A percentile compares a stretch with the other conserved stretches of the same genome.
These are phyloP conservation scores for Hartigia nigra DNA, from an alignment of 2,888 invertebrate genomes.

Conservation along the genomic window DNA sequence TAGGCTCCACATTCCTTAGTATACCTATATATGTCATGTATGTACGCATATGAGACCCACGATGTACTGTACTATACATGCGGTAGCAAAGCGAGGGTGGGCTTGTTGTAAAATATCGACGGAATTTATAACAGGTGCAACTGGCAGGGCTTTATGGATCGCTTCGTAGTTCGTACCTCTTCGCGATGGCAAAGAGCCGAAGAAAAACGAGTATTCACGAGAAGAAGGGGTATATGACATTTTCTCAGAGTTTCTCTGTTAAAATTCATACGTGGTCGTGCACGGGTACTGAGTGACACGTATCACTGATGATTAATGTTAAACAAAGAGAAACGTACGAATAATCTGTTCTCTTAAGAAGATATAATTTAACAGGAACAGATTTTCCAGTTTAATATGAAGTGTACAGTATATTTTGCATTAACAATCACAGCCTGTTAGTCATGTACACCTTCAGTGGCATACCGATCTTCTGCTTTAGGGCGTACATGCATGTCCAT, in stretches of 20 bases:
- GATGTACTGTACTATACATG: not conserved
- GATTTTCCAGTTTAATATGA: not conserved
- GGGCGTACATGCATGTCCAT: not conserved
- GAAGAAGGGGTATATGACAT: not conserved
- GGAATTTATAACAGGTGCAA: slow-evolving; percentile 42
- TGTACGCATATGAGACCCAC: not conserved
- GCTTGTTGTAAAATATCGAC: slow-evolving; percentile 45
- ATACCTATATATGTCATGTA: not conserved
- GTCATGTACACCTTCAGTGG: not conserved
- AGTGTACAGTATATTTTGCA: not conserved
- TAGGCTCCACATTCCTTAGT: not conserved
- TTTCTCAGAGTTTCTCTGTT: not conserved
- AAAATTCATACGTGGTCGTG: not conserved
- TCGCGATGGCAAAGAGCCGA: not conserved
- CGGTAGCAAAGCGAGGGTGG: slow-evolving; percentile 7
- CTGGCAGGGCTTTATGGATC: slow-evolving; percentile 38
- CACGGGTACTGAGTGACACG: not conserved
- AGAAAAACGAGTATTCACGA: not conserved
- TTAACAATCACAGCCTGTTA: not conserved
- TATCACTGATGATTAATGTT: not conserved
- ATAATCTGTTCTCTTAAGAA: not conserved
- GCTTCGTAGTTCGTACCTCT: slow-evolving; percentile 11
- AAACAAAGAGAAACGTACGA: not conserved
- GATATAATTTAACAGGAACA: no score
- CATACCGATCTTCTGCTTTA: not conserved